A percentile compares a stretch with the other conserved stretches of the same genome.
phyloP scores from a whole-genome alignment of 2,797 vertebrate species.

The Anabas testudineus region DNA sequence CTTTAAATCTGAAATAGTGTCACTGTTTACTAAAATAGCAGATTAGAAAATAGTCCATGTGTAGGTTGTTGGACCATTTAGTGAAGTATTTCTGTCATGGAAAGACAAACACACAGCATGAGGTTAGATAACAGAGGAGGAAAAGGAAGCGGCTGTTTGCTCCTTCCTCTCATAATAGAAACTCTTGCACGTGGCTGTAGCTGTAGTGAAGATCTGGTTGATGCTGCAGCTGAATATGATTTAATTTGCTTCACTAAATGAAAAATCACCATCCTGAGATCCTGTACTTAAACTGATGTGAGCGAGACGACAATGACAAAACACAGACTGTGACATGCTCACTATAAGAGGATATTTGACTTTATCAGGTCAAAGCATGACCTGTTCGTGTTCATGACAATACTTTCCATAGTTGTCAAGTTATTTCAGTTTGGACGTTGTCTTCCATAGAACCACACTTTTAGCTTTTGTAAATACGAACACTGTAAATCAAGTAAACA shows the following conservation, averaged over 20 bases:
- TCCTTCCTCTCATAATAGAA: constrained; percentile 11
- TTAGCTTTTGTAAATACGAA: not conserved
- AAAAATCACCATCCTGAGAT: not conserved
- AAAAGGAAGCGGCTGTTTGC: not conserved
- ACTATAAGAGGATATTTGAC: too few species aligned
- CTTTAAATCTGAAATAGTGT: not conserved
- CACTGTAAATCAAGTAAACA: not conserved
- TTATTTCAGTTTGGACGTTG: too few species aligned
- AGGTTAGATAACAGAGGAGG: not conserved
- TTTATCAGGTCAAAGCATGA: too few species aligned
- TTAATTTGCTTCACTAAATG: not conserved
- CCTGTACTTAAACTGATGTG: too few species aligned
- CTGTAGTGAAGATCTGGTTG: not conserved
- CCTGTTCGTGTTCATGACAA: too few species aligned
- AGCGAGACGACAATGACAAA: not conserved
- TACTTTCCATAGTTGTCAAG: not conserved
- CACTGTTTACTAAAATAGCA: too few species aligned
- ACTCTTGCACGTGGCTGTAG: not conserved
- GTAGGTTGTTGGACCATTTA: not conserved
- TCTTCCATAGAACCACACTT: too few species aligned
- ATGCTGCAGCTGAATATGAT: not conserved
- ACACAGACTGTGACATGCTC: too few species aligned
- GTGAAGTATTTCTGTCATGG: constrained; percentile 1
- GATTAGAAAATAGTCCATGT: not conserved
- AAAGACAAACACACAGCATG: not conserved